Percentiles rank a stretch among this genome's conserved stretches.
Conservation (phyloP, 2,113 vertebrate species). For the Thalassarche chlororhynchos region DNA sequence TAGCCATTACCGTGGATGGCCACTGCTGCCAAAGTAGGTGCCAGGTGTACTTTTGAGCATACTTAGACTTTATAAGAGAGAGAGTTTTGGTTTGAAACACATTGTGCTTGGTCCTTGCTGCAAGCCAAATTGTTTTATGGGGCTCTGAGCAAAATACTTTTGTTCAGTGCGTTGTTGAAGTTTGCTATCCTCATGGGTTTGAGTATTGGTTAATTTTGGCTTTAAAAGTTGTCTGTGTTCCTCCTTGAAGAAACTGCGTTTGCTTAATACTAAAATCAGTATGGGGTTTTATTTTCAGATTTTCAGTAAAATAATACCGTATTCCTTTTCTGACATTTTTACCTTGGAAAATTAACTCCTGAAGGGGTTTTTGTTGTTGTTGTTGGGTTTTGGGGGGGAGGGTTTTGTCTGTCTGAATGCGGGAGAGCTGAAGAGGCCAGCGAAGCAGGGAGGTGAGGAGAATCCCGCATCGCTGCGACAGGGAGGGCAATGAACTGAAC, state of each 20-base stretch:
- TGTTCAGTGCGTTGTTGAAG: too few species aligned
- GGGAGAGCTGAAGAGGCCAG: not conserved
- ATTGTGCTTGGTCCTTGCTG: not conserved
- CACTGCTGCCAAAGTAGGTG: too few species aligned
- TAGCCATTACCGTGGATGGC: fast-evolving
- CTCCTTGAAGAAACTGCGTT: not conserved
- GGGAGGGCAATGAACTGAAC: not conserved
- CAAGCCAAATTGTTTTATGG: fast-evolving
- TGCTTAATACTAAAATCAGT: not conserved
- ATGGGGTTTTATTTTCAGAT: not conserved
- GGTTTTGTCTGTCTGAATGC: fast-evolving
- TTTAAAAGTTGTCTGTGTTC: not conserved
- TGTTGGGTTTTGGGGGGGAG: not conserved
- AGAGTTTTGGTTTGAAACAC: not conserved
- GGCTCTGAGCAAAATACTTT: not conserved
- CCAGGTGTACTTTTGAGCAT: fast-evolving
- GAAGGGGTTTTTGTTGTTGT: not conserved
- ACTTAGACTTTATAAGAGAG: not conserved
- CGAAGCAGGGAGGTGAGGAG: not conserved
- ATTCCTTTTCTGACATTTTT: not conserved
- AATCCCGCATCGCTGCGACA: fast-evolving
- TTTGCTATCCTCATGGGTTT: fast-evolving
- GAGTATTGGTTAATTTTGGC: not conserved
- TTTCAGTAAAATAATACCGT: not conserved
- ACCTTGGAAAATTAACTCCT: too few species aligned